phyloP scores from a whole-genome alignment of 1,140 invertebrate species.

The Parapsyche elsis region DNA sequence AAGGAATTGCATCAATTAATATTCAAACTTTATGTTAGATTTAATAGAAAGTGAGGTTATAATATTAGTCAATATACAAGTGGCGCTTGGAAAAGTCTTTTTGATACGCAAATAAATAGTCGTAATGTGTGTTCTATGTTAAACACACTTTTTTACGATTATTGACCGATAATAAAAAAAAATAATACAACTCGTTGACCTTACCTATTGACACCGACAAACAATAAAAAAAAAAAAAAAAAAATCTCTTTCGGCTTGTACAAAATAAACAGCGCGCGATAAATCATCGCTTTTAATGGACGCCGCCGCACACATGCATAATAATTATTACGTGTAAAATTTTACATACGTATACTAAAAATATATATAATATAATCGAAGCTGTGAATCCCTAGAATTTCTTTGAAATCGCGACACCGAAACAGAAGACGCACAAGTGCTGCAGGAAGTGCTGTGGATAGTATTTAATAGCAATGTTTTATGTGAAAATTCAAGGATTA shows the following conservation, averaged over 20 bases:
- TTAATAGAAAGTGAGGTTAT: too few species aligned
- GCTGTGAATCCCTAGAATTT: conserved; percentile 4
- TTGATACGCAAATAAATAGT: conserved; percentile 21
- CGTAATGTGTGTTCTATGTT: not conserved
- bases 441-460: too few species aligned
- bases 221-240: not conserved
- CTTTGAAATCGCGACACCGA: conserved; percentile 1
- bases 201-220: not conserved
- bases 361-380: too few species aligned
- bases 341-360: too few species aligned
- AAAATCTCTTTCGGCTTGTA: not conserved
- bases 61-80: not conserved
- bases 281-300: not conserved
- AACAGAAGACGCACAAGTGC: not conserved
- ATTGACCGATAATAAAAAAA: not conserved
- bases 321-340: too few species aligned
- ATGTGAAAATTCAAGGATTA: not conserved
- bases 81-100: not conserved
- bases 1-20: too few species aligned
- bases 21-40: too few species aligned
- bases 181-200: not conserved
- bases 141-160: conserved; percentile 8
- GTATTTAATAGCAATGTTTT: too few species aligned
- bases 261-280: not conserved
- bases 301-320: too few species aligned